Percentiles rank a stretch among this genome's conserved stretches.
Evolutionary conservation across 2,888 invertebrate species (phyloP).

Genomic region (Pollenia amentaria): DNA sequence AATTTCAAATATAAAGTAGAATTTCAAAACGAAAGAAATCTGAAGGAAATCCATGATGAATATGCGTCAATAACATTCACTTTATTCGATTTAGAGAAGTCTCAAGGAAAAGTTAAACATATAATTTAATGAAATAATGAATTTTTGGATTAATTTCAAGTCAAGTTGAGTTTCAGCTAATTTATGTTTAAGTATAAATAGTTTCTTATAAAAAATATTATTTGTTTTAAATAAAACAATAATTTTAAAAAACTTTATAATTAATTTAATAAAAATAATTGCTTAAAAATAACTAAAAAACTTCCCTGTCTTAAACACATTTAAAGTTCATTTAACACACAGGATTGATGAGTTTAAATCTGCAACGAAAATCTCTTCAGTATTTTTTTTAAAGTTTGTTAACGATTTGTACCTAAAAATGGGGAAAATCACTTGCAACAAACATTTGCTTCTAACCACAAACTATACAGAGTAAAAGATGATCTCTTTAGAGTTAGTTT

Average conservation of each 20-base stretch:
- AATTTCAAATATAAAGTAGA: slow-evolving; percentile 1
- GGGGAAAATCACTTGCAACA: slow-evolving; percentile 3
- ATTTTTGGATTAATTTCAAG: too few species aligned
- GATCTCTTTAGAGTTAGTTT: slow-evolving; percentile 13
- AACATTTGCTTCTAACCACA: slow-evolving; percentile 28
- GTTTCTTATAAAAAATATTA: too few species aligned
- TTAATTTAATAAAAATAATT: too few species aligned
- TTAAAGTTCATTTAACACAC: slow-evolving; percentile 11
- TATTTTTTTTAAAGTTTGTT: slow-evolving; percentile 17
- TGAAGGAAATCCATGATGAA: slow-evolving; percentile 1
- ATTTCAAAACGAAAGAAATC: not conserved
- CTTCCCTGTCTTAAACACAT: slow-evolving; percentile 26
- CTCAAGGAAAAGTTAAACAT: not conserved
- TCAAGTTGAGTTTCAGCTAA: too few species aligned
- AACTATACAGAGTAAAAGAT: slow-evolving; percentile 6
- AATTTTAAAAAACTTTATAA: too few species aligned
- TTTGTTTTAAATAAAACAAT: too few species aligned
- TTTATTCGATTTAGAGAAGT: not conserved
- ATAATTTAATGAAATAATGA: not conserved
- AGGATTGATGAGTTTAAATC: not conserved
- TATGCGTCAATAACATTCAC: slow-evolving; percentile 16
- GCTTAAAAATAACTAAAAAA: not conserved
- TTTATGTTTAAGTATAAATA: too few species aligned
- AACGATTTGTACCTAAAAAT: not conserved
- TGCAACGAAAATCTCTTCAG: slow-evolving; percentile 2